Base-by-base conservation (phyloP, 2,797 vertebrate species). In the Sylvia borin region DNA sequence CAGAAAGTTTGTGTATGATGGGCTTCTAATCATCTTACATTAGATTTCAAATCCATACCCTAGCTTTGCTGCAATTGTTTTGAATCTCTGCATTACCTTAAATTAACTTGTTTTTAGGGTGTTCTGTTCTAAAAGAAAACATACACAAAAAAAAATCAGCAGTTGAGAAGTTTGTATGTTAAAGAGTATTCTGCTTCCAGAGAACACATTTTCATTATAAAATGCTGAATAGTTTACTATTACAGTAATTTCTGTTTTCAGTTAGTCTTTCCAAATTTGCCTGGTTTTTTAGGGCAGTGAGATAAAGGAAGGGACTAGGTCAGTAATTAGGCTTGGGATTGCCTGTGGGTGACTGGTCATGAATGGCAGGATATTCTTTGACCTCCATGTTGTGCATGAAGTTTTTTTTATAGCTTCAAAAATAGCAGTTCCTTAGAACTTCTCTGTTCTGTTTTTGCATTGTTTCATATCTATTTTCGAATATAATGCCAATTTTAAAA, bases 361-460 rank as follows among this genome's bases (percentile, higher is more conserved):
- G 71, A 95, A 95, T 73, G 89, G 40, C 80, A 93, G 91, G 82
- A 91, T 94, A 64, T 82, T 73, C 71, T 95, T 89, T 93, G 89
- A 89, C 58, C 60, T 92, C 87, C 24, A 15, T 53, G 42, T 85
- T 70, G 15, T 58, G 16, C 42, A 25, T 61, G 19, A 42, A 47
- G 24, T 24, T 76, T 73, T 73, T 83, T 84, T 88, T 54, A 67
- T 65, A n/a, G n/a, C 14, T 68, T 90, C 13, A 70, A 76, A 91
- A 89, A 74, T 48, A 88, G 38, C 8, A 66, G 25, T 57, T 62
- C 31, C 34, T 76, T 60, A 27, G 47, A 80, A 68, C 71, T 32
- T 57, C 26, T 79, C 7, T 31, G 8, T 76, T 81, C 62, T 73
- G 3, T 66, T 87, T 71, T 55, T 27, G 36, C 13, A 11, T 67